Evolutionary conservation across 1,140 invertebrate genomes (phyloP).

Genomic region (Eueides isabella): DNA sequence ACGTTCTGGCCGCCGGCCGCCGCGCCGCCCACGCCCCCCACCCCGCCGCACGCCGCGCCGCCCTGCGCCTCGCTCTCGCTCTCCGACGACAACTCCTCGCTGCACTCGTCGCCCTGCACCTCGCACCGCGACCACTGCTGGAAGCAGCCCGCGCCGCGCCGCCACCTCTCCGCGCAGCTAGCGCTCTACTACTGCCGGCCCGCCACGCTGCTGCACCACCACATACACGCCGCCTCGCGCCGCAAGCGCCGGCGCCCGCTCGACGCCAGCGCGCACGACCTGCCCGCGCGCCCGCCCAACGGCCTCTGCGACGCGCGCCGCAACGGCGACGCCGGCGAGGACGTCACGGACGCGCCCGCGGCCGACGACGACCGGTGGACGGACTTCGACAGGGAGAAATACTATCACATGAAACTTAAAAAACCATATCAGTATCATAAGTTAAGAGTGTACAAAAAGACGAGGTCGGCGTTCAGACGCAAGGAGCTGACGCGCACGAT

Average conservation of each 20-base stretch:
- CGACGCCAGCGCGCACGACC: slow-evolving; percentile 54
- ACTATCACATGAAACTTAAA: slow-evolving; percentile 78
- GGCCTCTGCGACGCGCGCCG: slow-evolving; percentile 60
- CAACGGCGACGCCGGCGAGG: slow-evolving; percentile 63
- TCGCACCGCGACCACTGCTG: slow-evolving; percentile 92
- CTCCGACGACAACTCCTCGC: slow-evolving; percentile 93
- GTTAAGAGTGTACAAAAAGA: slow-evolving; percentile 79
- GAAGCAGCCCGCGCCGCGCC: slow-evolving; percentile 90
- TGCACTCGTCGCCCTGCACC: slow-evolving; percentile 91
- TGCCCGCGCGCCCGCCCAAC: slow-evolving; percentile 62
- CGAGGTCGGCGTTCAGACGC: slow-evolving; percentile 60
- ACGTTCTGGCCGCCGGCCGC: slow-evolving; percentile 91
- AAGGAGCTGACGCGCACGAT: slow-evolving; percentile 72
- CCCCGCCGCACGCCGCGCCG: slow-evolving; percentile 57
- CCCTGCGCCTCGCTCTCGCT: slow-evolving; percentile 83
- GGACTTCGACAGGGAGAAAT: slow-evolving; percentile 72
- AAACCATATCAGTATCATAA: slow-evolving; percentile 80
- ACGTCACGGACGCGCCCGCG: slow-evolving; percentile 64
- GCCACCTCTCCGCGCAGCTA: slow-evolving; percentile 88
- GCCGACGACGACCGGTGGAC: slow-evolving; percentile 64
- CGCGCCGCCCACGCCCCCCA: slow-evolving; percentile 83
- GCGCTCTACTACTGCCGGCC: slow-evolving; percentile 88
- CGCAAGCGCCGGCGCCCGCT: slow-evolving; percentile 84
- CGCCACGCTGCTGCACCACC: slow-evolving; percentile 76
- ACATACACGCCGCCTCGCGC: slow-evolving; percentile 69